These are phyloP conservation scores for Troilus luridus DNA, from an alignment of 2,888 invertebrate species.

Conservation along the genomic window DNA sequence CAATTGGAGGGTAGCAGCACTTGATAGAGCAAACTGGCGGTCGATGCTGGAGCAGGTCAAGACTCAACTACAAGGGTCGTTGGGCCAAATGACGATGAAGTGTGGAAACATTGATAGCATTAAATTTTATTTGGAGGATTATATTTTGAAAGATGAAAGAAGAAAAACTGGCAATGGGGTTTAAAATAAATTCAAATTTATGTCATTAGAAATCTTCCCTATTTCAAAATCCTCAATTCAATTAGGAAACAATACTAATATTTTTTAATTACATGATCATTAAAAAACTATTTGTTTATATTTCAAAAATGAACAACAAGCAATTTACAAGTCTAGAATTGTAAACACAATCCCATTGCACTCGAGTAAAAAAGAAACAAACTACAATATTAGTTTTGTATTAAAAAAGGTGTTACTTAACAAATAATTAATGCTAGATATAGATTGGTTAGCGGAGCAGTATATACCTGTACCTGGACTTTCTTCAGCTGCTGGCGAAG, in stretches of 20 bases:
- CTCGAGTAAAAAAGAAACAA: background rate
- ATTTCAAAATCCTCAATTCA: background rate
- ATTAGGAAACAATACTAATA: background rate
- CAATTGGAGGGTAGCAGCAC: too few species aligned
- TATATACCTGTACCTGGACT: slow-evolving; percentile 75
- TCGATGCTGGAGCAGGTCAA: too few species aligned
- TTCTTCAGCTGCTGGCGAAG: slow-evolving; percentile 88
- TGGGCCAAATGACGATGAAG: too few species aligned
- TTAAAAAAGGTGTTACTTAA: background rate
- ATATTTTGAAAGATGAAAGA: too few species aligned
- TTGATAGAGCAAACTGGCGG: too few species aligned
- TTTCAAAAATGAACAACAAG: background rate
- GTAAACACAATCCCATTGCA: background rate
- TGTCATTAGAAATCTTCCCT: too few species aligned
- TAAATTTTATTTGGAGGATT: too few species aligned
- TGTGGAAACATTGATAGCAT: too few species aligned
- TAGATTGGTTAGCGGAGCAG: slow-evolving; percentile 54
- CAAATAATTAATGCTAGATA: background rate
- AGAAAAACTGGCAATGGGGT: too few species aligned
- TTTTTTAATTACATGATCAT: background rate
- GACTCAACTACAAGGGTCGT: too few species aligned
- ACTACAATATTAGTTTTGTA: background rate
- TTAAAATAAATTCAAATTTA: too few species aligned
- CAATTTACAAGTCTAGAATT: background rate
- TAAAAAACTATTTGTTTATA: background rate